Conservation (phyloP, 1,140 invertebrate species). For the Diuraphis noxia region DNA sequence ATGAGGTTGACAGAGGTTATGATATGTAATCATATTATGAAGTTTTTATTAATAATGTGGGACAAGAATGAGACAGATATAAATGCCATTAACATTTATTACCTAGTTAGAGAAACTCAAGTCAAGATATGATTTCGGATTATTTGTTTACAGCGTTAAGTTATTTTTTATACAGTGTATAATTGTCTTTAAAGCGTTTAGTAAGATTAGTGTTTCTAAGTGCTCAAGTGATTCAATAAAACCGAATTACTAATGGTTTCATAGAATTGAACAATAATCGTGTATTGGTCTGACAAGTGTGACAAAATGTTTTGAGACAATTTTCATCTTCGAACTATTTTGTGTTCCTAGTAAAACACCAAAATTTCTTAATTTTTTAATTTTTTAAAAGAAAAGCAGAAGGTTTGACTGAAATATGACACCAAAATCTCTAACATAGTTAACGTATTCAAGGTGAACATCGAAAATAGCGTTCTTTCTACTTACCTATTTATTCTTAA, state of each 20-base stretch:
- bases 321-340: background rate
- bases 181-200: background rate
- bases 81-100: background rate
- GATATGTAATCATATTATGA: no score
- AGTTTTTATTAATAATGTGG: background rate
- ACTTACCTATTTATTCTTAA: no score
- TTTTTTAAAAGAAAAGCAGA: accelerated
- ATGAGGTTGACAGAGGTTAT: no score
- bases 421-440: no score
- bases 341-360: background rate
- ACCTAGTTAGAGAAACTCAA: background rate
- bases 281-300: background rate
- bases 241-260: background rate
- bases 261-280: background rate
- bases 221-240: background rate
- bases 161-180: background rate
- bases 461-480: no score
- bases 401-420: no score
- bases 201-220: no score
- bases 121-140: background rate
- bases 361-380: background rate
- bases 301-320: background rate
- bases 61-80: background rate
- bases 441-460: no score
- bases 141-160: no score